These are phyloP conservation scores for Tineola bisselliella DNA, from an alignment of 2,888 invertebrate genomes.

Conservation along the genomic window DNA sequence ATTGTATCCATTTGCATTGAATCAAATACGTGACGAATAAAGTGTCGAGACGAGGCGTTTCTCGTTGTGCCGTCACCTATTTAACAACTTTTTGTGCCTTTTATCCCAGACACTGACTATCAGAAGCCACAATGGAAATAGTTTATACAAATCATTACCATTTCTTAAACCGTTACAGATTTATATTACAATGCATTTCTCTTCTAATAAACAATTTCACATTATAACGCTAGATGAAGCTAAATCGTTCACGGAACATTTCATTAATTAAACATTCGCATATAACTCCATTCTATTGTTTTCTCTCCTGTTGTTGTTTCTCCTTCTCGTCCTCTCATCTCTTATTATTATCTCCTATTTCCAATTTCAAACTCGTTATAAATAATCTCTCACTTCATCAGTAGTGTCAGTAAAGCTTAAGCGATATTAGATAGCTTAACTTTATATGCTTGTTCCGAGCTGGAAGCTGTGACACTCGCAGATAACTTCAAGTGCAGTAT, in stretches of 20 bases:
- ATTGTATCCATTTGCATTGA: slow-evolving; percentile 15
- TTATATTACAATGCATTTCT: slow-evolving; percentile 2
- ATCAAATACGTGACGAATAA: slow-evolving; percentile 15
- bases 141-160: slow-evolving; percentile 11
- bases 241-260: background rate
- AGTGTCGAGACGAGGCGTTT: slow-evolving; percentile 13
- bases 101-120: slow-evolving; percentile 12
- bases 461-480: background rate
- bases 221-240: background rate
- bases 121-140: slow-evolving; percentile 12
- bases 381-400: background rate
- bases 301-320: too few species aligned
- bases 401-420: background rate
- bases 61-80: slow-evolving; percentile 9
- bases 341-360: background rate
- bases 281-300: too few species aligned
- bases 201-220: slow-evolving; percentile 10
- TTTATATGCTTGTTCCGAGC: background rate
- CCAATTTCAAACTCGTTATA: background rate
- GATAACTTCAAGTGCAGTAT: background rate
- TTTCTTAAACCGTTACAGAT: slow-evolving; percentile 12
- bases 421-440: slow-evolving; percentile 8
- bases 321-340: too few species aligned
- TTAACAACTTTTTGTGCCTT: slow-evolving; percentile 13
- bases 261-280: too few species aligned